These are phyloP conservation scores for Trissoscelio sp. DNA, from an alignment of 2,888 invertebrate genomes.

Conservation along the genomic window DNA sequence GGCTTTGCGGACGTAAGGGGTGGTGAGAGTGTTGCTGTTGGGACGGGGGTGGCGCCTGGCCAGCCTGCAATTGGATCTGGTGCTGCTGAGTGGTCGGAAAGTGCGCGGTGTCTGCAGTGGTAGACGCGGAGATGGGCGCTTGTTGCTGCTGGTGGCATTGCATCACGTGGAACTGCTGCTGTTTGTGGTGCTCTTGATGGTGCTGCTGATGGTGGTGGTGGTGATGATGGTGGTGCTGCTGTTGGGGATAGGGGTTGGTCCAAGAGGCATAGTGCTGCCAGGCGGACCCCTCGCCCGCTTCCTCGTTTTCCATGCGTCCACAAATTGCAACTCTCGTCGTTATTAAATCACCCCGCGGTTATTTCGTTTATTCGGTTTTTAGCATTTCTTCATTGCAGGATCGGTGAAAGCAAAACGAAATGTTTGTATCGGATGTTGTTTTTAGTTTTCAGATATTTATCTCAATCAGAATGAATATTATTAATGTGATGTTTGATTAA, in stretches of 20 bases:
- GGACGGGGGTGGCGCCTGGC: slow-evolving; percentile 75
- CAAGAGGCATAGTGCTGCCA: slow-evolving; percentile 77
- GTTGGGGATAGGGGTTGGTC: slow-evolving; percentile 71
- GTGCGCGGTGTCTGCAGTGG: slow-evolving; percentile 65
- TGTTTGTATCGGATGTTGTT: too few species aligned
- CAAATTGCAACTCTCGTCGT: slow-evolving; percentile 31
- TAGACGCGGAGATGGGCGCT: slow-evolving; percentile 34
- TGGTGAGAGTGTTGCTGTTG: slow-evolving; percentile 74
- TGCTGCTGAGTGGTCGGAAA: slow-evolving; percentile 74
- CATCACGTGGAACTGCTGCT: slow-evolving; percentile 68
- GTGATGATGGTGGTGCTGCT: slow-evolving; percentile 59
- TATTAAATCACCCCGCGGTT: too few species aligned
- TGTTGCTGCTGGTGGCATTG: slow-evolving; percentile 64
- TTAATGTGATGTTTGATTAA: too few species aligned
- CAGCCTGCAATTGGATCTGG: slow-evolving; percentile 74
- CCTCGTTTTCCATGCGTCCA: slow-evolving; percentile 76
- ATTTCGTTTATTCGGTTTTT: too few species aligned
- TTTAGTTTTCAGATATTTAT: too few species aligned
- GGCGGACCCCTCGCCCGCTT: slow-evolving; percentile 73
- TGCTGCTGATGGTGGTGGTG: slow-evolving; percentile 50
- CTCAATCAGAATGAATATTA: too few species aligned
- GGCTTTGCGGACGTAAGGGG: too few species aligned
- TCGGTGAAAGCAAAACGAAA: too few species aligned
- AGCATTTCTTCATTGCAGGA: too few species aligned
- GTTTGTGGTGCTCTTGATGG: slow-evolving; percentile 66